phyloP scores from a whole-genome alignment of 2,113 vertebrate species.

The Sialia sialis region DNA sequence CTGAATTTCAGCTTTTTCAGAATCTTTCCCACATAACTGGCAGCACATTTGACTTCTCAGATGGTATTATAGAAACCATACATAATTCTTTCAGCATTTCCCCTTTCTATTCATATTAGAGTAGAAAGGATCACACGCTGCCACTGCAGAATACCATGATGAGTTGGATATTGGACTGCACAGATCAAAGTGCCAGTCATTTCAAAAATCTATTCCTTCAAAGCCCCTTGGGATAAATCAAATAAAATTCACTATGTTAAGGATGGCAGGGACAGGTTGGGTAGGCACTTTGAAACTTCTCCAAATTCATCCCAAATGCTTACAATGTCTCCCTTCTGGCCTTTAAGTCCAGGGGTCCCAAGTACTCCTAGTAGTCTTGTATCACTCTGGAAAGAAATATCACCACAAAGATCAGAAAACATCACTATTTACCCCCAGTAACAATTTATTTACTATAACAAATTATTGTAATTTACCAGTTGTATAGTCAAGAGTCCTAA shows the following conservation, averaged over 20 bases:
- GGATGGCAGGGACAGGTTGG: neutral
- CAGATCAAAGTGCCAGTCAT: neutral
- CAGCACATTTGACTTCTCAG: neutral
- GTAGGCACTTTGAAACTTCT: neutral
- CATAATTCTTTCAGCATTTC: neutral
- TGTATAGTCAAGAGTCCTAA: neutral
- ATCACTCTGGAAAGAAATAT: constrained; percentile 73
- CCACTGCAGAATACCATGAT: rapidly evolving
- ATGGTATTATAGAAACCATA: neutral
- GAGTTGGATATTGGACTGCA: neutral
- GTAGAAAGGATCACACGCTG: neutral
- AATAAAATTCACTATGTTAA: neutral
- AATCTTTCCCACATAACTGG: neutral
- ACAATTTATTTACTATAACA: neutral
- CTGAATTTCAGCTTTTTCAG: neutral
- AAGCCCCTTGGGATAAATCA: neutral
- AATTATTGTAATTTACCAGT: neutral
- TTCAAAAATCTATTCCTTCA: neutral
- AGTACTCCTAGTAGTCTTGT: constrained; percentile 73
- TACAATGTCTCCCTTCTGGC: constrained; percentile 82
- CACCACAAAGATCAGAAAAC: constrained; percentile 44
- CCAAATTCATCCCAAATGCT: constrained; percentile 8
- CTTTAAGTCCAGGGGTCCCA: constrained; percentile 70
- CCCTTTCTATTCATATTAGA: neutral
- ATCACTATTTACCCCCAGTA: neutral